Base-by-base conservation (phyloP, 1,140 invertebrate species). In the Diachasma alloeum region DNA sequence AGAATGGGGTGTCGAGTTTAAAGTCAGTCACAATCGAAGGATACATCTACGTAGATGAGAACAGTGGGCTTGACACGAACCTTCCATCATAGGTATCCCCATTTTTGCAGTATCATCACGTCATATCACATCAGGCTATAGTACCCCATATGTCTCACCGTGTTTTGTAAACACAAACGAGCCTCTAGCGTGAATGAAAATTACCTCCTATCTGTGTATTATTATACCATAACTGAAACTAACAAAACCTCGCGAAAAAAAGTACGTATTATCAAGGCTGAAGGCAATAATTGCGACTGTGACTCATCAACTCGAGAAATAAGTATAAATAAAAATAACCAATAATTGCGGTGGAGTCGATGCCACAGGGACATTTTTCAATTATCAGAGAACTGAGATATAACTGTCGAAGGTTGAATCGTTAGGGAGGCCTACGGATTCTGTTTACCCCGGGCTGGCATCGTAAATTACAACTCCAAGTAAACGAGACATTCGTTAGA, bases 401-500 rank as follows among this genome's bases (percentile, higher is more conserved):
- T 26, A 37, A 68, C 66, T 68, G 31, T 37, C 4, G 11, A 37
- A 39, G n/a, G 66, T 39, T 68, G 31, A 68, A 68, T 68, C 36
- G 17, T 68, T 68, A 68, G 15, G 11, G 26, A 26, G 26, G 26
- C 26, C 59, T 68, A 37, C 11, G 31, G 13, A n/a, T 63, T 15
- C 66, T 68, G 13, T 68, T 17, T 59, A 42, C 39, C 9, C 31
- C 6, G 31, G 31, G 2, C 31, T 42, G 39, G 17, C 15, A 39
- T 68, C 36, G 36, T 68, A 68, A 37, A 68, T 68, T 37, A 39
- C 31, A 39, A 37, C 5, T 26, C 36, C 31, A 19, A 68, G 66
- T 68, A 68, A 68, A 68, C 66, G 36, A 68, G 66, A 4, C 31
- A 68, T 4, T 68, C 66, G 66, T 68, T 68, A 68, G 31, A 68